Evolutionary conservation across 2,888 invertebrate genomes (phyloP).

Genomic region (Acronicta leporina): DNA sequence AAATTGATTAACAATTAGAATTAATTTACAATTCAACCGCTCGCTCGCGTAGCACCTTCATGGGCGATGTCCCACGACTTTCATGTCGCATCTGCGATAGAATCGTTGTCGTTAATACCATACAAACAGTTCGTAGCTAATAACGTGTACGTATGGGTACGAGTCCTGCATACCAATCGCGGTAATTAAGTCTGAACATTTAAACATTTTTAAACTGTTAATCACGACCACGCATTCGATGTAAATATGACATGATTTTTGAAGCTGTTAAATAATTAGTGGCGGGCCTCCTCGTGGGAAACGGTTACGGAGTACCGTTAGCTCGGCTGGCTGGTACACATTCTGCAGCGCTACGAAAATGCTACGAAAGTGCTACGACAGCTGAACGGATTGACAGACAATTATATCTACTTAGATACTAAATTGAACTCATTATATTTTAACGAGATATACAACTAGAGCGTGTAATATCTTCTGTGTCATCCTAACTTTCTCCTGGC

Average conservation of each 20-base stretch:
- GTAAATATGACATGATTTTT: slow-evolving; percentile 66
- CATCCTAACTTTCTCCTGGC: not conserved
- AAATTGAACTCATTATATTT: slow-evolving; percentile 8
- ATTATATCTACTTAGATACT: slow-evolving; percentile 24
- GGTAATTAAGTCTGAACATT: slow-evolving; percentile 70
- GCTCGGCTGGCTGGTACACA: slow-evolving; percentile 26
- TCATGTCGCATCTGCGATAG: slow-evolving; percentile 37
- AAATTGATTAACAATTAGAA: slow-evolving; percentile 44
- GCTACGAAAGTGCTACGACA: slow-evolving; percentile 77
- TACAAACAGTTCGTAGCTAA: slow-evolving; percentile 57
- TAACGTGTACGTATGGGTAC: slow-evolving; percentile 65
- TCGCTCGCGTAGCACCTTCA: slow-evolving; percentile 43
- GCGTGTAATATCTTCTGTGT: slow-evolving; percentile 1
- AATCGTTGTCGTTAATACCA: slow-evolving; percentile 25
- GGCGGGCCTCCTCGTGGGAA: slow-evolving; percentile 52
- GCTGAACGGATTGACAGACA: slow-evolving; percentile 58
- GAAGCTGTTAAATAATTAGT: slow-evolving; percentile 56
- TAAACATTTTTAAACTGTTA: slow-evolving; percentile 66
- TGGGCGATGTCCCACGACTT: slow-evolving; percentile 50
- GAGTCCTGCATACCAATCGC: slow-evolving; percentile 73
- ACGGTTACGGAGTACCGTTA: slow-evolving; percentile 52
- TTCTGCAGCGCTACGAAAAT: slow-evolving; percentile 56
- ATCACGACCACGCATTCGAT: slow-evolving; percentile 66
- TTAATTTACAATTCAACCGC: slow-evolving; percentile 45
- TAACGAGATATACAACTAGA: slow-evolving; percentile 3